phyloP scores from a whole-genome alignment of 2,113 vertebrate species.

The Ptychochromis oligacanthus region DNA sequence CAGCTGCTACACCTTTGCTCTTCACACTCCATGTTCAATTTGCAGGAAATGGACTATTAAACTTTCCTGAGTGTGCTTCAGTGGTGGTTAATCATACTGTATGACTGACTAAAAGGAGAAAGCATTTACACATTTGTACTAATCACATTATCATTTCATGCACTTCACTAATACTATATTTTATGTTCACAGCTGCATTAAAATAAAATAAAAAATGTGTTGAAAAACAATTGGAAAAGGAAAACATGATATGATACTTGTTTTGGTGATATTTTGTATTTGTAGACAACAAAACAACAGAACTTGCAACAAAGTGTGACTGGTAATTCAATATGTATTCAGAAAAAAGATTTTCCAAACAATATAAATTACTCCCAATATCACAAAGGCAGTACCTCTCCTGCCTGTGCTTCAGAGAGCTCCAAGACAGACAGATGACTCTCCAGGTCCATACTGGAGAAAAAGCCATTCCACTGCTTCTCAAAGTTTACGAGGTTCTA shows the following conservation, averaged over 20 bases:
- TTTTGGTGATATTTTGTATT: too few species aligned
- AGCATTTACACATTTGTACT: too few species aligned
- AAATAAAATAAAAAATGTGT: background rate
- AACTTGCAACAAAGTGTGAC: background rate
- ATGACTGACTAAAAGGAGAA: background rate
- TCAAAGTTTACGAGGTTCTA: slow-evolving; percentile 90
- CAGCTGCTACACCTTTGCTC: background rate
- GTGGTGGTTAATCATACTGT: background rate
- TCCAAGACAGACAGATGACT: slow-evolving; percentile 91
- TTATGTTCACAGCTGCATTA: background rate
- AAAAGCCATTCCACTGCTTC: slow-evolving; percentile 92
- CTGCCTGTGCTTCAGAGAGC: slow-evolving; percentile 93
- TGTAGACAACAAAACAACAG: too few species aligned
- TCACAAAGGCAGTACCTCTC: slow-evolving; percentile 83
- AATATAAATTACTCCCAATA: background rate
- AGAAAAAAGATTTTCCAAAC: background rate
- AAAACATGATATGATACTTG: too few species aligned
- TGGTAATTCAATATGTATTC: background rate
- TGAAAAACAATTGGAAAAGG: too few species aligned
- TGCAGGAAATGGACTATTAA: background rate
- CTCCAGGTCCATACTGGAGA: slow-evolving; percentile 92
- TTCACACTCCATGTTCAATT: background rate
- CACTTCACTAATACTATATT: background rate
- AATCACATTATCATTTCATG: background rate
- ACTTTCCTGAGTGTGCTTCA: background rate